phyloP scores from a whole-genome alignment of 2,888 invertebrate species.

The Cheilosia impressa region DNA sequence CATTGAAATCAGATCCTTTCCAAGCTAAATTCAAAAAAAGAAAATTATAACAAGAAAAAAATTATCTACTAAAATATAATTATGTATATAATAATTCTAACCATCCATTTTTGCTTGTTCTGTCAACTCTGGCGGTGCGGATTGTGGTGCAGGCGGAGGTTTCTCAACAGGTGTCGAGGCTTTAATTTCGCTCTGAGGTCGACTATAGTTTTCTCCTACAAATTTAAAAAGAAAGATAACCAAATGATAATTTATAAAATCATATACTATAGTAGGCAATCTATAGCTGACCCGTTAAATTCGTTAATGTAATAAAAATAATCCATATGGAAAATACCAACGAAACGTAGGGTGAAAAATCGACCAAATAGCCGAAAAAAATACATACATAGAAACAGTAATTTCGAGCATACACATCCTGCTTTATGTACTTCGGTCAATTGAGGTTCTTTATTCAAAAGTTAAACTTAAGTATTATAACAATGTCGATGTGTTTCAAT shows the following conservation, averaged over 20 bases:
- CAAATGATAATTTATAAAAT: not conserved
- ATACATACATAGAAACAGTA: no score
- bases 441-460: no score
- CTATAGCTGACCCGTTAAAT: no score
- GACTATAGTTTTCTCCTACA: slow-evolving; percentile 89
- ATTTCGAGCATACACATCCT: no score
- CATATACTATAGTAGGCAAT: no score
- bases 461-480: no score
- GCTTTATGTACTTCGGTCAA: no score
- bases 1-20: slow-evolving; percentile 56
- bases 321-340: no score
- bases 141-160: slow-evolving; percentile 87
- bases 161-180: slow-evolving; percentile 88
- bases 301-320: no score
- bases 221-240: slow-evolving; percentile 14
- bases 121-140: slow-evolving; percentile 87
- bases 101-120: slow-evolving; percentile 86
- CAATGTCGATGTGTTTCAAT: no score
- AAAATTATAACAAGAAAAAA: not conserved
- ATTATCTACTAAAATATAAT: not conserved
- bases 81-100: slow-evolving; percentile 1
- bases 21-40: slow-evolving; percentile 36
- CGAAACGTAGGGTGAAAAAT: no score
- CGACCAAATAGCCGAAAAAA: no score
- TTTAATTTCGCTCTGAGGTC: slow-evolving; percentile 95